phyloP scores from a whole-genome alignment of 2,888 invertebrate genomes.

The Chironomus tentans region DNA sequence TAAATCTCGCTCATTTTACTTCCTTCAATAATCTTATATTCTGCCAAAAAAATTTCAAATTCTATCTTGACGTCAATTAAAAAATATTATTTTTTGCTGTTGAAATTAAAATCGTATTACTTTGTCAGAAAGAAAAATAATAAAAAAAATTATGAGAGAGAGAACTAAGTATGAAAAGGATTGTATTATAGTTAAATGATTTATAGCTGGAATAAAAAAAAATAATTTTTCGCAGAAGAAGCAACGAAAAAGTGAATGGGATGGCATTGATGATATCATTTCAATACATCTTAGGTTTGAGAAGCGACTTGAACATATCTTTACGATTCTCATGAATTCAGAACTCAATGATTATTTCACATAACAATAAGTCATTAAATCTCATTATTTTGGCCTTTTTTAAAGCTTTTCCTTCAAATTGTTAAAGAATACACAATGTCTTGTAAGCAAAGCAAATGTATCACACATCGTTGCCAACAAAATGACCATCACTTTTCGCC shows the following conservation, averaged over 20 bases:
- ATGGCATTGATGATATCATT: neutral
- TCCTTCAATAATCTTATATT: no score
- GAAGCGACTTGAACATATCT: neutral
- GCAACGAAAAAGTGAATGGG: neutral
- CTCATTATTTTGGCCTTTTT: neutral
- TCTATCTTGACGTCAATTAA: neutral
- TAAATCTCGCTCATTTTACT: no score
- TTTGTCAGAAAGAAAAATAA: no score
- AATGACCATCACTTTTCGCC: slow-evolving; percentile 8
- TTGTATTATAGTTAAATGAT: no score
- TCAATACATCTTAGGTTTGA: no score
- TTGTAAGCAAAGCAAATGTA: neutral
- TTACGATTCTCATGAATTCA: neutral
- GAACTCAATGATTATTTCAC: neutral
- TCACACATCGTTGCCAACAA: neutral
- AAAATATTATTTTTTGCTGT: neutral
- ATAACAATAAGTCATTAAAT: neutral
- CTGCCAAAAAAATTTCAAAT: no score
- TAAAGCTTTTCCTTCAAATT: no score
- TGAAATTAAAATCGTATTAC: neutral
- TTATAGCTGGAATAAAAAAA: neutral
- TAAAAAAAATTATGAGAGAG: no score
- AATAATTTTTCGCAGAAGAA: neutral
- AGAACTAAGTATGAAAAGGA: no score
- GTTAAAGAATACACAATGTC: neutral